A percentile compares a stretch with the other conserved stretches of the same genome.
phyloP scores from a whole-genome alignment of 2,888 invertebrate species.

The Leptodirus hochenwartii region DNA sequence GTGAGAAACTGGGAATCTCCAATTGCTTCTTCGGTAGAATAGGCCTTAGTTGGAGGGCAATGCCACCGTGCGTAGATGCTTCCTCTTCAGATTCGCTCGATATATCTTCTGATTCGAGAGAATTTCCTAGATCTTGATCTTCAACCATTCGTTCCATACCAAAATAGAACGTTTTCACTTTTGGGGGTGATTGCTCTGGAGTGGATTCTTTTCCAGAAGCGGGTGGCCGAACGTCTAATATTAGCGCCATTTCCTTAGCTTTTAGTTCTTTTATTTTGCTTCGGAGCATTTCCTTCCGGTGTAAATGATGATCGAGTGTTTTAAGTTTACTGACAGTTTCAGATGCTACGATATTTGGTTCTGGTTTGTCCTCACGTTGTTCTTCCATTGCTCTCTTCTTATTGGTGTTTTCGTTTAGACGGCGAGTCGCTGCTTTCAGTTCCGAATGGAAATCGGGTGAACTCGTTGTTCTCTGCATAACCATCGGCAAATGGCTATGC shows the following conservation, averaged over 20 bases:
- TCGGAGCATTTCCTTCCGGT: conserved; percentile 28
- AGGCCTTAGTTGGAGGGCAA: conserved; percentile 55
- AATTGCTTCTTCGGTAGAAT: conserved; percentile 62
- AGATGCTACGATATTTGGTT: neutral
- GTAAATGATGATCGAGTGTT: conserved; percentile 23
- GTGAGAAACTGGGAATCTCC: conserved; percentile 63
- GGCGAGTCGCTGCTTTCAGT: conserved; percentile 27
- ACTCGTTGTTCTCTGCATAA: conserved; percentile 27
- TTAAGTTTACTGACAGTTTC: conserved; percentile 21
- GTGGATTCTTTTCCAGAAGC: conserved; percentile 45
- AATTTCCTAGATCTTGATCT: conserved; percentile 17
- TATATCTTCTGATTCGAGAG: conserved; percentile 37
- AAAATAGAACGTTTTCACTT: conserved; percentile 53
- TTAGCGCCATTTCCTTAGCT: conserved; percentile 23
- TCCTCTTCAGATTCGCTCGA: conserved; percentile 33
- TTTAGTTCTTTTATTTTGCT: conserved; percentile 31
- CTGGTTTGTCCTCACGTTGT: conserved; percentile 28
- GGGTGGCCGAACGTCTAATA: conserved; percentile 30
- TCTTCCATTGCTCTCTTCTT: conserved; percentile 28
- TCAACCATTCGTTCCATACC: conserved; percentile 41
- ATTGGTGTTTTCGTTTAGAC: conserved; percentile 22
- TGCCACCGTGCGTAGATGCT: conserved; percentile 31
- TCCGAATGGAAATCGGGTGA: conserved; percentile 35
- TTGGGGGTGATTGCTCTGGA: conserved; percentile 37
- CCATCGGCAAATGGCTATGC: conserved; percentile 17